Conservation (phyloP, 2,888 invertebrate species). For the Macrophya annulata region DNA sequence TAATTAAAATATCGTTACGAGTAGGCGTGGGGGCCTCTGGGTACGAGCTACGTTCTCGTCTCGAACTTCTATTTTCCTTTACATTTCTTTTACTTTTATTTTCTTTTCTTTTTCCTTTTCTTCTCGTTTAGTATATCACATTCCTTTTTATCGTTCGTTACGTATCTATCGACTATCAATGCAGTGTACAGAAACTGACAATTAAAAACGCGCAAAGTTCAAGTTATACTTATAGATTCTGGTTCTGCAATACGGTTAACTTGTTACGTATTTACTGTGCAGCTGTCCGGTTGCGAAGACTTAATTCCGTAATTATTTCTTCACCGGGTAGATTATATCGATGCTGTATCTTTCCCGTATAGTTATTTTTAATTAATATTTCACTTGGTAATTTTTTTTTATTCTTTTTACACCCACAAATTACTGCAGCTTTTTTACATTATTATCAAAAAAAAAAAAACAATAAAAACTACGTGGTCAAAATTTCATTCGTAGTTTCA, state of each 20-base stretch:
- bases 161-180: not conserved
- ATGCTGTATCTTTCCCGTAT: not conserved
- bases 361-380: not conserved
- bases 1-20: conserved; percentile 80
- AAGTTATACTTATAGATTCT: conserved; percentile 10
- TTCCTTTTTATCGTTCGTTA: not conserved
- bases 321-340: not conserved
- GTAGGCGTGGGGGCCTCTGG: conserved; percentile 75
- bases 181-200: not conserved
- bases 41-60: not conserved
- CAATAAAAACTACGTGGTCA: too few species aligned
- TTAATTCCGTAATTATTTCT: conserved; percentile 20
- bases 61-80: conserved; percentile 10
- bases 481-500: not conserved
- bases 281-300: conserved; percentile 3
- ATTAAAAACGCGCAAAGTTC: conserved; percentile 22
- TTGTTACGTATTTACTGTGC: not conserved
- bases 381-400: not conserved
- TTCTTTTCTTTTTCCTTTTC: not conserved
- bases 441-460: too few species aligned
- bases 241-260: not conserved
- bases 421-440: not conserved
- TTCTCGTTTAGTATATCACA: not conserved
- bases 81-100: not conserved
- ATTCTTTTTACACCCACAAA: not conserved